Evolutionary conservation across 2,888 invertebrate genomes (phyloP).

Genomic region (Zele albiditarsus): DNA sequence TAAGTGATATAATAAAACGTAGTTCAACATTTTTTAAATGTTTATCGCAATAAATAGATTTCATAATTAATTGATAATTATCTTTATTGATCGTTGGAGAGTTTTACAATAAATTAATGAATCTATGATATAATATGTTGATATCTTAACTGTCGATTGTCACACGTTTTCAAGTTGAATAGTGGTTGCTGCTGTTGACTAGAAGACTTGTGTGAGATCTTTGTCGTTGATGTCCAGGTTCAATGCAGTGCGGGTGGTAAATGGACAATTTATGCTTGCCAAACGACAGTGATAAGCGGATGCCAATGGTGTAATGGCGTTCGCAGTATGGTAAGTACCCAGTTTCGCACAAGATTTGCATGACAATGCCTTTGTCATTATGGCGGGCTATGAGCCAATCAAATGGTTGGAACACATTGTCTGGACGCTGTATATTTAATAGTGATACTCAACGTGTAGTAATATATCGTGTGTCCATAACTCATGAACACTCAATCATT

Average conservation of each 20-base stretch:
- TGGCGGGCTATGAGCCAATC: slow-evolving; percentile 64
- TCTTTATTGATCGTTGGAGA: no score
- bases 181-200: not conserved
- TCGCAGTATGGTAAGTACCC: slow-evolving; percentile 57
- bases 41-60: no score
- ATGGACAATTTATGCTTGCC: slow-evolving; percentile 54
- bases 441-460: not conserved
- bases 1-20: no score
- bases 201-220: not conserved
- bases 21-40: no score
- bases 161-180: not conserved
- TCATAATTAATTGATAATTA: no score
- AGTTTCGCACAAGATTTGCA: slow-evolving; percentile 66
- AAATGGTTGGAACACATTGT: slow-evolving; percentile 67
- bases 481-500: no score
- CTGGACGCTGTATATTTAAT: slow-evolving; percentile 58
- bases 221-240: not conserved
- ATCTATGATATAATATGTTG: no score
- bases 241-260: slow-evolving; percentile 47
- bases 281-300: slow-evolving; percentile 55
- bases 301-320: slow-evolving; percentile 58
- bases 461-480: not conserved
- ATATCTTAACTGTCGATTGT: not conserved
- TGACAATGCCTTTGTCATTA: slow-evolving; percentile 70
- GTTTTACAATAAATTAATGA: no score